These are phyloP conservation scores for Fratercula arctica DNA, from an alignment of 2,797 vertebrate species.

Conservation along the genomic window DNA sequence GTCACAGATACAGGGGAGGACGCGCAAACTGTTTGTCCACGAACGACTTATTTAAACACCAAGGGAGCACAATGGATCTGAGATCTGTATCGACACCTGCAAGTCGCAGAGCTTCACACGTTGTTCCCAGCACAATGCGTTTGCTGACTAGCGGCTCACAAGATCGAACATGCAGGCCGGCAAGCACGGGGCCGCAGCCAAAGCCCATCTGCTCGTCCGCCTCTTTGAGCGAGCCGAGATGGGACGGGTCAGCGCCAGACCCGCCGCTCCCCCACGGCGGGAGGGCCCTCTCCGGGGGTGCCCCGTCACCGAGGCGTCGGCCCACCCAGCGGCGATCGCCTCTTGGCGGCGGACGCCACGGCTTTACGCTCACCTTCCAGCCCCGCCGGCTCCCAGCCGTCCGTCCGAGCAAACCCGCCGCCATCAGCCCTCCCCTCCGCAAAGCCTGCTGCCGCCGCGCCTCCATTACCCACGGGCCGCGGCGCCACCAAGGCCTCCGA, in stretches of 20 bases:
- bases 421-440: not conserved
- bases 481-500: not conserved
- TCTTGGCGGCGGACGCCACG: not conserved
- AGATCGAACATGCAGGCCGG: not conserved
- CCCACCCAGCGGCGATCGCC: not conserved
- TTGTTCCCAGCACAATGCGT: not conserved
- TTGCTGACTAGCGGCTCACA: not conserved
- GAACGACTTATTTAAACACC: not conserved
- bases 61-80: not conserved
- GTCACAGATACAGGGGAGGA: not conserved
- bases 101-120: not conserved
- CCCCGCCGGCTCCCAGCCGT: not conserved
- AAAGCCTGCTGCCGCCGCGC: not conserved
- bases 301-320: not conserved
- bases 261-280: not conserved
- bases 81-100: not conserved
- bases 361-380: not conserved
- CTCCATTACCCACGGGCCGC: not conserved
- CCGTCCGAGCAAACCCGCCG: not conserved
- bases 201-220: not conserved
- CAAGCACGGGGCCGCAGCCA: not conserved
- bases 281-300: not conserved
- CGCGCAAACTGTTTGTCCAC: not conserved
- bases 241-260: not conserved
- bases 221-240: not conserved